Conservation (phyloP, 2,113 vertebrate genomes). For the Felis catus region DNA sequence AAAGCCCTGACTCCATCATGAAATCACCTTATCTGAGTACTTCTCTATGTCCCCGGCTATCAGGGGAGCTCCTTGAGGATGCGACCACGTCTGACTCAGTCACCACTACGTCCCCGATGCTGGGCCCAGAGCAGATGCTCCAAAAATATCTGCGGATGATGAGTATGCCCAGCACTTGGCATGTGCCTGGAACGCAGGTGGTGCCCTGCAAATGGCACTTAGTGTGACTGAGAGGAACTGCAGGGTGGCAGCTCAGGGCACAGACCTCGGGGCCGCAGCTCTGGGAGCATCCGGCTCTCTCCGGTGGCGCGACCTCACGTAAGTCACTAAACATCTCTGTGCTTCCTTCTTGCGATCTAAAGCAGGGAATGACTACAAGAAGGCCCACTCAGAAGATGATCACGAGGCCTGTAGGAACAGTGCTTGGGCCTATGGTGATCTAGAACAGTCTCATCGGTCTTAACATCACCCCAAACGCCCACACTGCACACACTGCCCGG, state of each 20-base stretch:
- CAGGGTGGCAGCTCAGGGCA: not conserved
- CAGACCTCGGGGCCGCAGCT: not conserved
- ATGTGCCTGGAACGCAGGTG: too few relatives aligned
- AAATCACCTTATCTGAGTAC: accelerated
- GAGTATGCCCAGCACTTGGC: not conserved
- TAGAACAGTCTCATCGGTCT: accelerated
- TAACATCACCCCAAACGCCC: not conserved
- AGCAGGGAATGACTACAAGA: not conserved
- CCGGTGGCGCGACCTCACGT: accelerated
- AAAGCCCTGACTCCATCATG: not conserved
- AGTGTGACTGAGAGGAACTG: accelerated
- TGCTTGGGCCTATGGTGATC: not conserved
- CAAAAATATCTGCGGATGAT: accelerated
- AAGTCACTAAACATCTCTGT: not conserved
- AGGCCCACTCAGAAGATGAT: accelerated
- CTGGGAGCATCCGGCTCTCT: not conserved
- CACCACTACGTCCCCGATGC: accelerated
- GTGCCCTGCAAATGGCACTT: not conserved
- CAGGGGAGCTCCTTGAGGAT: not conserved
- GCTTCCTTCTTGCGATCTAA: not conserved
- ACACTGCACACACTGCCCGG: not conserved
- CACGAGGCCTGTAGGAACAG: accelerated
- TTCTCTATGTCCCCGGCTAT: not conserved
- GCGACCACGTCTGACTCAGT: not conserved
- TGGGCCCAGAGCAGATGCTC: not conserved